Conservation (phyloP, 2,888 invertebrate species). For the Thereva nobilitata region DNA sequence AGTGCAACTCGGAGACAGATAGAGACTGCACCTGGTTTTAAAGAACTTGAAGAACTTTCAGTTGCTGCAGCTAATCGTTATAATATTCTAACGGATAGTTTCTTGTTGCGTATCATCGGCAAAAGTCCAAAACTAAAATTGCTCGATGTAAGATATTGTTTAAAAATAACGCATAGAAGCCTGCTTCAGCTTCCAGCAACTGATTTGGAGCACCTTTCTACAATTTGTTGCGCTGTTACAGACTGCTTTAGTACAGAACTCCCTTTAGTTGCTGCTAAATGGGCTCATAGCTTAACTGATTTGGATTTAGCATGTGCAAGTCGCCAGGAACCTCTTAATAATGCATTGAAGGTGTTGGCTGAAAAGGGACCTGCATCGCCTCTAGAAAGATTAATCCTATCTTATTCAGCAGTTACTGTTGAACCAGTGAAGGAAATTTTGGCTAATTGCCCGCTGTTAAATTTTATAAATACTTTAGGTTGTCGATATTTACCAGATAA, state of each 20-base stretch:
- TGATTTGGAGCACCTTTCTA: no score
- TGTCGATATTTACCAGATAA: slow-evolving; percentile 87
- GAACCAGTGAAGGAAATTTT: slow-evolving; percentile 80
- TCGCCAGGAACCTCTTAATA: slow-evolving; percentile 72
- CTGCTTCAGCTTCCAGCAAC: no score
- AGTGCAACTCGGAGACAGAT: no score
- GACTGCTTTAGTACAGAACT: slow-evolving; percentile 69
- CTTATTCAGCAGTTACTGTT: slow-evolving; percentile 79
- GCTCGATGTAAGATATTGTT: no score
- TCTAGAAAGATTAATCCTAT: slow-evolving; percentile 76
- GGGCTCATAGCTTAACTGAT: slow-evolving; percentile 84
- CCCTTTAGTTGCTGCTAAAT: slow-evolving; percentile 82
- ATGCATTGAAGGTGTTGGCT: slow-evolving; percentile 74
- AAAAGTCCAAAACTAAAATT: no score
- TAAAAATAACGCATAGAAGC: no score
- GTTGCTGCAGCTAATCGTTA: no score
- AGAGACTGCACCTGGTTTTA: no score
- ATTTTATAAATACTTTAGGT: slow-evolving; percentile 79
- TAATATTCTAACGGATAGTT: no score
- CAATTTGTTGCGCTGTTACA: no score
- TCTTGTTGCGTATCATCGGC: no score
- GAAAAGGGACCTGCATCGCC: slow-evolving; percentile 71
- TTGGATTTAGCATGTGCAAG: slow-evolving; percentile 87
- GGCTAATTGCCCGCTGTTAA: slow-evolving; percentile 70
- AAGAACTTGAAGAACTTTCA: no score